Base-by-base conservation (phyloP, 2,797 vertebrate species). In the Brachymystax lenok region DNA sequence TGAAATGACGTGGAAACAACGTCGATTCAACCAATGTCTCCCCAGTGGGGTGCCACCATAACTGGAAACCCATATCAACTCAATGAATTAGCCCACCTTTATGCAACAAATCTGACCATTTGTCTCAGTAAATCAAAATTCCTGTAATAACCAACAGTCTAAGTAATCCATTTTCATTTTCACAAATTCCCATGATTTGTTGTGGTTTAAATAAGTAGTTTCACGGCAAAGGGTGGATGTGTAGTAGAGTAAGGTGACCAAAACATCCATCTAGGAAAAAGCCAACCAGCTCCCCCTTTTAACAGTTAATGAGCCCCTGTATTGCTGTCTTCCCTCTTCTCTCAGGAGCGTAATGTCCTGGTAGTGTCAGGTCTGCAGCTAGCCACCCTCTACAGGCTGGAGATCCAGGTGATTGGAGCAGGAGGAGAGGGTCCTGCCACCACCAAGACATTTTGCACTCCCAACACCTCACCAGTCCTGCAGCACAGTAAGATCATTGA, bases 381-480 rank as follows among this genome's bases (percentile, higher is more conserved):
- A 1, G 93, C 90, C 1, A 96, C 95, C 35, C 86, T 96, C 71
- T 98, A 98, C 82, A 92, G 94, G 64, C 86, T 98, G 83, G 96
- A 97, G 83, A 95, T 98, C 3, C 95, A 94, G 63, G 92, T 93
- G 63, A 86, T 98, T 86, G 96, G 94, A 0, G 82, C 93, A 0
- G 93, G 87, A 0, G 96, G 96, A 2, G 96, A 97, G 71, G 96
- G 97, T 2, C 96, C 96, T 0, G 92, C 95, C 74, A 94, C 94
- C 0, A 91, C 94, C 73, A 94, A 93, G 78, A 95, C 92, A 0
- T 98, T 98, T 83, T 91, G 92, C 78, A 98, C 97, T 8, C 97
- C 96, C 0, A 91, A 90, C 71, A 74, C 80, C 73, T 83, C 82
- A 8, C 90, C 90, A 0, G 89, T 93, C 14, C 84, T 87, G 1